phyloP scores from a whole-genome alignment of 2,888 invertebrate species.

The Lepetodrilus schrolli region DNA sequence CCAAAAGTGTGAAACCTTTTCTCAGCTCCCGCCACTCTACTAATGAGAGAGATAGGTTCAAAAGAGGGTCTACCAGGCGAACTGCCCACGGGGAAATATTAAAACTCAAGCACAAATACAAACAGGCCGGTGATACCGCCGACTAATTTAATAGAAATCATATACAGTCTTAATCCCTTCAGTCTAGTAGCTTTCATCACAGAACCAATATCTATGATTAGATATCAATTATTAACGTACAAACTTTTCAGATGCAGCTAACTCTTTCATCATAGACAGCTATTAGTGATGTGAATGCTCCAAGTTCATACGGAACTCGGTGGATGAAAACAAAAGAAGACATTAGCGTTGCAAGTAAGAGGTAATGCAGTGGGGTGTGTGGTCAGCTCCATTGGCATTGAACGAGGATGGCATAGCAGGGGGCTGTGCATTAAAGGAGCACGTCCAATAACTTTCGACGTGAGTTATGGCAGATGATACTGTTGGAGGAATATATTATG shows the following conservation, averaged over 20 bases:
- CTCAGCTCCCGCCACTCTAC: neutral
- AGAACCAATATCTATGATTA: slow-evolving; percentile 20
- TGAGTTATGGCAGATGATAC: neutral
- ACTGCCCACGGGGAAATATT: slow-evolving; percentile 9
- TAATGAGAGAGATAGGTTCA: slow-evolving; percentile 5
- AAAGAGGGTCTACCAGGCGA: neutral
- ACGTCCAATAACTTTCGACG: neutral
- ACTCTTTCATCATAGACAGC: slow-evolving; percentile 22
- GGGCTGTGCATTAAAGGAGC: neutral
- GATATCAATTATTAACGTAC: slow-evolving; percentile 18
- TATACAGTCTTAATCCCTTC: neutral
- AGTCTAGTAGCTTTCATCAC: slow-evolving; percentile 3
- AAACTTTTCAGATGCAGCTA: neutral
- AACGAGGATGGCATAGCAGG: neutral
- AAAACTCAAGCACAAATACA: slow-evolving; percentile 26
- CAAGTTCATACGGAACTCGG: neutral
- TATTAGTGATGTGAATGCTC: neutral
- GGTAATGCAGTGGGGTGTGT: neutral
- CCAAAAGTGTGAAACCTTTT: neutral
- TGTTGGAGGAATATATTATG: neutral
- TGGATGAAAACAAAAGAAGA: neutral
- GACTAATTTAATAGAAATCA: slow-evolving; percentile 20
- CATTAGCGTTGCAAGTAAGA: neutral
- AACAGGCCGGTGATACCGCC: neutral
- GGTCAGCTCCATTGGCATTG: neutral